Percentiles rank a stretch among this genome's conserved stretches.
Conservation (phyloP, 2,888 invertebrate genomes). For the Drosophila lutescens region DNA sequence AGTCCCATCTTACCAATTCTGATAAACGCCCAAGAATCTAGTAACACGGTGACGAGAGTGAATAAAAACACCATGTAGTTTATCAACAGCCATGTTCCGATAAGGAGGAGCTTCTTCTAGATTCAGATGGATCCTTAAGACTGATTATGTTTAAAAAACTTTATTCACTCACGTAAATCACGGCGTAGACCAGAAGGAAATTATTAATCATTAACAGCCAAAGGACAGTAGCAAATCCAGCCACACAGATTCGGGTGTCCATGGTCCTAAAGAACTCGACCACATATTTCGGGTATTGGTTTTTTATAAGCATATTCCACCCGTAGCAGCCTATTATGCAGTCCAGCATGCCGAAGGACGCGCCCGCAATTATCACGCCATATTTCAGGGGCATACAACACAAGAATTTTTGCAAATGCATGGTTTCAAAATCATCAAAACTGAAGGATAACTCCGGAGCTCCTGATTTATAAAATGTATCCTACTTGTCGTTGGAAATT, state of each 20-base stretch:
- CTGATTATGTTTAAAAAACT: too few species aligned
- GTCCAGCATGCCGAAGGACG: slow-evolving; percentile 3
- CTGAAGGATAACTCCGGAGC: neutral
- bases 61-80: slow-evolving; percentile 37
- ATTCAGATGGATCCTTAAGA: too few species aligned
- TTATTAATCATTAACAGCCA: slow-evolving; percentile 23
- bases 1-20: slow-evolving; percentile 21
- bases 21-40: slow-evolving; percentile 7
- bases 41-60: slow-evolving; percentile 39
- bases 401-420: slow-evolving; percentile 36
- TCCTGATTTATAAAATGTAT: neutral
- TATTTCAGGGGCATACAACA: slow-evolving; percentile 35
- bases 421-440: neutral
- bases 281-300: neutral
- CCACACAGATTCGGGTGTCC: slow-evolving; percentile 22
- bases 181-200: slow-evolving; percentile 35
- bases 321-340: slow-evolving; percentile 14
- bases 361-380: slow-evolving; percentile 30
- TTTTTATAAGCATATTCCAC: neutral
- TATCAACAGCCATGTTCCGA: slow-evolving; percentile 45
- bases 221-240: slow-evolving; percentile 2
- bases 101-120: slow-evolving; percentile 9
- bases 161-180: slow-evolving; percentile 29
- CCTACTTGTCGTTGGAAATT: too few species aligned
- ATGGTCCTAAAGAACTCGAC: slow-evolving; percentile 31